A percentile compares a stretch with the other conserved stretches of the same genome.
phyloP scores from a whole-genome alignment of 2,797 vertebrate species.

The Tokudaia tokunoshimensis region DNA sequence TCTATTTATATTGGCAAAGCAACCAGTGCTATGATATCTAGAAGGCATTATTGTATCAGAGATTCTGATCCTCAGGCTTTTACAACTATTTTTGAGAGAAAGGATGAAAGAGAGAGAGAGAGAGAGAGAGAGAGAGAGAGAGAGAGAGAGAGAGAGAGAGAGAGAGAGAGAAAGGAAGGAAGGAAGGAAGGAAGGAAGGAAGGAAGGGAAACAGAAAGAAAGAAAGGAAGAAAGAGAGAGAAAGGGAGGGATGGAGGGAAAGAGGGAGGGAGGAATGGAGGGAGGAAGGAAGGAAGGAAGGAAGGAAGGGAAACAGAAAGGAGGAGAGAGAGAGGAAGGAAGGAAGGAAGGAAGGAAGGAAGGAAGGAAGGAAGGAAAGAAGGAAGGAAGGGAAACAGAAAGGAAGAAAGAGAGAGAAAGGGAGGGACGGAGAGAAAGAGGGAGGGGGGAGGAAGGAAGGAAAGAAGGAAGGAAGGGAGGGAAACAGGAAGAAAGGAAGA shows the following conservation, averaged over 20 bases:
- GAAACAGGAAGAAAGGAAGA: fast-evolving
- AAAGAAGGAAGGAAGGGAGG: no score
- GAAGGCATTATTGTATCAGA: not conserved
- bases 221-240: not conserved
- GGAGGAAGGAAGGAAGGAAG: no score
- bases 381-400: not conserved
- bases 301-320: no score
- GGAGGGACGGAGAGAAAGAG: no score
- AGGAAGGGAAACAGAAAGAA: fast-evolving
- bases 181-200: fast-evolving
- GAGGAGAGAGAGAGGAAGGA: not conserved
- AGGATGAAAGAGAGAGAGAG: no score
- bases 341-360: no score
- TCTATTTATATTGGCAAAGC: no score
- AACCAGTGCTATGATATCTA: not conserved
- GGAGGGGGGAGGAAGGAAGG: no score
- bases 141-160: fast-evolving
- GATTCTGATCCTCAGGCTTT: not conserved
- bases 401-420: not conserved
- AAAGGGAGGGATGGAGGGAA: no score
- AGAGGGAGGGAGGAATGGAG: not conserved
- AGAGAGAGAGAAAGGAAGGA: no score
- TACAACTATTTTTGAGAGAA: not conserved
- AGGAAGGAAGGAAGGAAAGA: no score
- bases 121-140: not conserved